Evolutionary conservation across 2,888 invertebrate species (phyloP), one percentile per base, ranked within the genome.

Genomic region (Chrysomela aeneicollis): DNA sequence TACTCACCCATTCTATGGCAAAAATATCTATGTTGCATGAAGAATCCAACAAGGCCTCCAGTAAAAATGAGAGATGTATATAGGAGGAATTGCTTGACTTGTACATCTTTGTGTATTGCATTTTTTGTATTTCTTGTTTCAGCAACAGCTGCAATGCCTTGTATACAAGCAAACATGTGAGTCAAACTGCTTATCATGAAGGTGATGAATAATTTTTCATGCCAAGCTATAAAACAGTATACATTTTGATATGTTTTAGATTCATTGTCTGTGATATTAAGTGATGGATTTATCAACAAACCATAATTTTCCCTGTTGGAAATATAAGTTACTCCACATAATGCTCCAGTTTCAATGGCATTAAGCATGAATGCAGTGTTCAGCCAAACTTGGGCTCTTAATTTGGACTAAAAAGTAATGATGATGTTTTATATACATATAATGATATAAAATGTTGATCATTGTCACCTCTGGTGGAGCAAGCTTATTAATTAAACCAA

Each of bases 271-370:
- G 4, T 26, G n/a, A n/a, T n/a, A n/a, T n/a, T n/a, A n/a, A n/a
- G n/a, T n/a, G n/a, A n/a, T n/a, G n/a, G n/a, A 26, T 26, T 26
- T 26, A 15, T 15, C 1, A 1, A 42, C n/a, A 42, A 15, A 96
- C 96, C 94, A 86, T 96, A 97, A 82, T 97, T 96, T 85, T 97
- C 96, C 81, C 91, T 89, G 84, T 97, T 97, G 69, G 95, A 95
- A 80, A 97, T 92, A 81, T 95, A 96, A 15, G 95, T 95, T 42
- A 96, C 95, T 60, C 95, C 95, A 70, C 93, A 92, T n/a, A 96
- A 86, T 59, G 94, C 89, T 67, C 90, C 89, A 72, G 95, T 88
- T 85, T 96, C 96, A 74, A 92, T 86, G 71, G 92, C 87, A 83
- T 94, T 94, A 73, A 95, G 86, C 90, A 93, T 91, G 80, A 92